These are phyloP conservation scores for Drosophila subpulchrella DNA, from an alignment of 1,140 invertebrate species.

Conservation along the genomic window DNA sequence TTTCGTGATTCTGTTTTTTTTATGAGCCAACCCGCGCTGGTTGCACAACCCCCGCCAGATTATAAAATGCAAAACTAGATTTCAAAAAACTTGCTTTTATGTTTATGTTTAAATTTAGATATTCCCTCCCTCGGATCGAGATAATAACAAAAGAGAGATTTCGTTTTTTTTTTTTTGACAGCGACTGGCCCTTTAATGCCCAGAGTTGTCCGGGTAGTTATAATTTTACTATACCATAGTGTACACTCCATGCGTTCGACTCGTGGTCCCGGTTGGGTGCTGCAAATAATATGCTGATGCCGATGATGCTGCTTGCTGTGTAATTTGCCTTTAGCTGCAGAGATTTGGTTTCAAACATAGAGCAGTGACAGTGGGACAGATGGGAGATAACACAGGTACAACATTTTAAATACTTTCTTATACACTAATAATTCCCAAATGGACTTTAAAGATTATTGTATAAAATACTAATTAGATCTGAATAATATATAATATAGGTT, in stretches of 20 bases:
- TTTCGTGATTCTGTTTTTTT: background rate
- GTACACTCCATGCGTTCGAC: constrained; percentile 54
- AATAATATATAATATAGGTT: no score
- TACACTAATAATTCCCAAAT: no score
- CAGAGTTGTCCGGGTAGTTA: constrained; percentile 21
- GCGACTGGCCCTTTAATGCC: constrained; percentile 40
- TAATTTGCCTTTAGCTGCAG: constrained; percentile 69
- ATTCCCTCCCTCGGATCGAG: constrained; percentile 15
- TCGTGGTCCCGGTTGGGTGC: constrained; percentile 32
- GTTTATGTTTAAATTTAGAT: constrained; percentile 71
- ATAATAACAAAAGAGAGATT: constrained; percentile 67
- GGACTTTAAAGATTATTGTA: no score
- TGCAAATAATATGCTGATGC: constrained; percentile 68
- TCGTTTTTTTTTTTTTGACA: constrained; percentile 10
- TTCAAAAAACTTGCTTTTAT: constrained; percentile 65
- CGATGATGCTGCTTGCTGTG: constrained; percentile 27
- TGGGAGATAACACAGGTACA: background rate
- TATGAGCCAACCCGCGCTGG: constrained; percentile 1
- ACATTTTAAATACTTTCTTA: no score
- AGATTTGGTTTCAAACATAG: constrained; percentile 40
- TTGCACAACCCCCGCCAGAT: constrained; percentile 64
- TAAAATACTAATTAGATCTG: no score
- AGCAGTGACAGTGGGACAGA: constrained; percentile 13
- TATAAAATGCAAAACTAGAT: constrained; percentile 77
- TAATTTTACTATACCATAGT: constrained; percentile 9